phyloP scores from a whole-genome alignment of 2,797 vertebrate genomes.

The Alcedo atthis region DNA sequence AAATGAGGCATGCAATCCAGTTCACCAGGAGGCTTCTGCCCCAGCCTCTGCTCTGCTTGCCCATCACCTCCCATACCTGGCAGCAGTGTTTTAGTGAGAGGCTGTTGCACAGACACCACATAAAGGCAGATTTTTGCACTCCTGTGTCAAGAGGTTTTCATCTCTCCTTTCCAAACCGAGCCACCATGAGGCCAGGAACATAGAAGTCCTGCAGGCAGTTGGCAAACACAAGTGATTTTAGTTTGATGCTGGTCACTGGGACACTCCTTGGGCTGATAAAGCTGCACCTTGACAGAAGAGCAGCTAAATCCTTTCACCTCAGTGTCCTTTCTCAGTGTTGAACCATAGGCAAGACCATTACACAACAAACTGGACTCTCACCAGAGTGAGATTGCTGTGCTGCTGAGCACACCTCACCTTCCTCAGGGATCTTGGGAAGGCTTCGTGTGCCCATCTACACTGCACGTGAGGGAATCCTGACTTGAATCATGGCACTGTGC shows the following conservation, averaged over 20 bases:
- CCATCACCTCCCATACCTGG: not conserved
- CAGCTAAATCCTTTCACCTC: not conserved
- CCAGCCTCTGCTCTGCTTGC: not conserved
- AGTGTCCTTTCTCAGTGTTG: not conserved
- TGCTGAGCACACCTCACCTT: accelerated
- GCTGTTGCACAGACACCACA: not conserved
- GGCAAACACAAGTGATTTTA: not conserved
- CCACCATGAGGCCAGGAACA: not conserved
- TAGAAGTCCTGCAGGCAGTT: not conserved
- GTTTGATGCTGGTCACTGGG: not conserved
- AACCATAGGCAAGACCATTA: not conserved
- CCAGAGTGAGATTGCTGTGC: not conserved
- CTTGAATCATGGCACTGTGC: not conserved
- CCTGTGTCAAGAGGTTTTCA: not conserved
- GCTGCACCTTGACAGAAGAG: not conserved
- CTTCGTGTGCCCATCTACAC: not conserved
- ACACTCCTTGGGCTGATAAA: not conserved
- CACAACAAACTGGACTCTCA: not conserved
- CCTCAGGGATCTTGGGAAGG: not conserved
- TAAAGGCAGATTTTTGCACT: not conserved
- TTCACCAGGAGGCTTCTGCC: not conserved
- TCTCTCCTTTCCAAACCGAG: not conserved
- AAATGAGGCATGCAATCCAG: not conserved
- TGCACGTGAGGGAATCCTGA: accelerated
- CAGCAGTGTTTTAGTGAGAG: not conserved